Evolutionary conservation across 2,113 vertebrate genomes (phyloP).

Genomic region (Dendropsophus ebraccatus): DNA sequence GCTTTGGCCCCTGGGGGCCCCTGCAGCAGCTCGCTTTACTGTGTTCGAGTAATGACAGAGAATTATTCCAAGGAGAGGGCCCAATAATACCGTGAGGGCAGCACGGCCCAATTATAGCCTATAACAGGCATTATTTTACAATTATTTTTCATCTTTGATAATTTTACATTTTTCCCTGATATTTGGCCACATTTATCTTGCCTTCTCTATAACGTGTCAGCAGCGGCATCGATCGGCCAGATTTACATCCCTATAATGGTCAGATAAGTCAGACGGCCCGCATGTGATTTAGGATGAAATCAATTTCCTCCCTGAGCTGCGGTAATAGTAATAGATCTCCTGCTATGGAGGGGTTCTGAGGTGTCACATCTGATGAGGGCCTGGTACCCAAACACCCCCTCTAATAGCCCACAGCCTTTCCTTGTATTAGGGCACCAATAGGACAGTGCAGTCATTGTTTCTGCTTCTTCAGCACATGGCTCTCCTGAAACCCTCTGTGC

Average conservation of each 20-base stretch:
- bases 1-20: no score
- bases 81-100: background rate
- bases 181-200: background rate
- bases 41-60: background rate
- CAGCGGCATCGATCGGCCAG: background rate
- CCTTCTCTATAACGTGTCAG: background rate
- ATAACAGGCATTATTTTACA: background rate
- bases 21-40: no score
- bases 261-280: background rate
- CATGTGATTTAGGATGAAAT: background rate
- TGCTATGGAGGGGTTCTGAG: no score
- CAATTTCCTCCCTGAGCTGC: background rate
- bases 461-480: no score
- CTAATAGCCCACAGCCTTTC: no score
- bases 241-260: constrained; percentile 19
- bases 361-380: no score
- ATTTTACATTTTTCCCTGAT: background rate
- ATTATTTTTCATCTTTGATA: background rate
- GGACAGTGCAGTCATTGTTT: no score
- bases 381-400: no score
- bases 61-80: background rate
- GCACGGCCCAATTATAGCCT: background rate
- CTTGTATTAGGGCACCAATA: no score
- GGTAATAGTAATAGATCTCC: background rate
- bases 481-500: no score